These are phyloP conservation scores for Hirtodrosophila alboralis DNA, from an alignment of 2,888 invertebrate genomes.

Conservation along the genomic window DNA sequence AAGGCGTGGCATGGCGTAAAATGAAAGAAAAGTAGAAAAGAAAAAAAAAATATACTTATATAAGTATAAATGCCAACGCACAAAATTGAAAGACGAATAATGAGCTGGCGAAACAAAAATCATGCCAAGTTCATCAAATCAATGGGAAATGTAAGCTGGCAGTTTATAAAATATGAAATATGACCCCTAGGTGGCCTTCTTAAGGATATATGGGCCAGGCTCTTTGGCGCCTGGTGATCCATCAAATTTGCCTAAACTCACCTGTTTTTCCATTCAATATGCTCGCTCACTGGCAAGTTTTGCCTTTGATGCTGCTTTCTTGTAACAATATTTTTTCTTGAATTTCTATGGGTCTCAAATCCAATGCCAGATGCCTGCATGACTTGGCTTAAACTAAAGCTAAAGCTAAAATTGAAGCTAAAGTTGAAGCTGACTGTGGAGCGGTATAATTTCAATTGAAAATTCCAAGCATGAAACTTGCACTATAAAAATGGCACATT, in stretches of 20 bases:
- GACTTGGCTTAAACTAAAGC: slow-evolving; percentile 26
- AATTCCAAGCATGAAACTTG: slow-evolving; percentile 57
- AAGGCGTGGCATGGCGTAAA: slow-evolving; percentile 11
- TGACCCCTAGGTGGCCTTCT: slow-evolving; percentile 37
- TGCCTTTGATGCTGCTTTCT: slow-evolving; percentile 60
- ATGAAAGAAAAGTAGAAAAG: background rate
- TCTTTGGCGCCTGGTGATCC: slow-evolving; percentile 49
- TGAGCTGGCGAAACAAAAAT: slow-evolving; percentile 76
- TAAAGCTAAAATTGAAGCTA: slow-evolving; percentile 14
- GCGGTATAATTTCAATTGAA: slow-evolving; percentile 40
- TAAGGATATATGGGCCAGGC: background rate
- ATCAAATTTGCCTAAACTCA: slow-evolving; percentile 58
- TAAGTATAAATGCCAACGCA: slow-evolving; percentile 41
- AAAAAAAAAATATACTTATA: too few species aligned
- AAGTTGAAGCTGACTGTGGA: background rate
- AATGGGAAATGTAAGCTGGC: slow-evolving; percentile 65
- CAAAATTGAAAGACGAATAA: slow-evolving; percentile 72
- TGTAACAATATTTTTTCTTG: slow-evolving; percentile 20
- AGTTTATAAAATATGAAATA: slow-evolving; percentile 64
- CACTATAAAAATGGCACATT: slow-evolving; percentile 60
- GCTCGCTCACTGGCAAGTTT: slow-evolving; percentile 43
- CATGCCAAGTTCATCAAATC: slow-evolving; percentile 72
- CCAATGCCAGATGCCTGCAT: slow-evolving; percentile 46
- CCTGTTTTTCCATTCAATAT: slow-evolving; percentile 67
- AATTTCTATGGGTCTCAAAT: slow-evolving; percentile 51